These are phyloP conservation scores for Gastracanthus pulcherrimus DNA, from an alignment of 2,888 invertebrate genomes.

Conservation along the genomic window DNA sequence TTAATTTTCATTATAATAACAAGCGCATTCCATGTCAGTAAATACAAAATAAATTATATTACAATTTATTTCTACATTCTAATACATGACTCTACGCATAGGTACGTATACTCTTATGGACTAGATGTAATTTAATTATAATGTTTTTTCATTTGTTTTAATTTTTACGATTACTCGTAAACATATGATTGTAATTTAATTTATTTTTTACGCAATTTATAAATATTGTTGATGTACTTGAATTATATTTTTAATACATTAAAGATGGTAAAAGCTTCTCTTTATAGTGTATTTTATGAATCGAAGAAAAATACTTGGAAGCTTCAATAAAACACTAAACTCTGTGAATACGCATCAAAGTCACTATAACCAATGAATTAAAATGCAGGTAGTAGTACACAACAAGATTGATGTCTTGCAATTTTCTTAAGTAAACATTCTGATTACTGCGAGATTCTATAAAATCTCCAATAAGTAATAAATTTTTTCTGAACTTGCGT, in stretches of 20 bases:
- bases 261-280: neutral
- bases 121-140: too few species aligned
- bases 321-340: neutral
- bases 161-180: neutral
- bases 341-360: conserved; percentile 2
- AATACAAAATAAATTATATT: conserved; percentile 6
- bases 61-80: neutral
- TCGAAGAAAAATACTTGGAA: neutral
- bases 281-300: conserved; percentile 3
- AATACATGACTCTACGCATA: neutral
- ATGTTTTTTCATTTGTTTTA: too few species aligned
- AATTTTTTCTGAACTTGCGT: neutral
- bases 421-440: conserved; percentile 28
- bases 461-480: neutral
- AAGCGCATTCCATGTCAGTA: neutral
- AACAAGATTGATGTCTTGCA: conserved; percentile 10
- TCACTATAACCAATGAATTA: neutral
- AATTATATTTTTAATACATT: neutral
- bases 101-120: neutral
- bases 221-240: neutral
- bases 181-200: neutral
- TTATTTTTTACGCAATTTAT: neutral
- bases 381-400: neutral
- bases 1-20: conserved; percentile 13
- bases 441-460: neutral